phyloP scores from a whole-genome alignment of 2,113 vertebrate genomes.

The Scalopus aquaticus region DNA sequence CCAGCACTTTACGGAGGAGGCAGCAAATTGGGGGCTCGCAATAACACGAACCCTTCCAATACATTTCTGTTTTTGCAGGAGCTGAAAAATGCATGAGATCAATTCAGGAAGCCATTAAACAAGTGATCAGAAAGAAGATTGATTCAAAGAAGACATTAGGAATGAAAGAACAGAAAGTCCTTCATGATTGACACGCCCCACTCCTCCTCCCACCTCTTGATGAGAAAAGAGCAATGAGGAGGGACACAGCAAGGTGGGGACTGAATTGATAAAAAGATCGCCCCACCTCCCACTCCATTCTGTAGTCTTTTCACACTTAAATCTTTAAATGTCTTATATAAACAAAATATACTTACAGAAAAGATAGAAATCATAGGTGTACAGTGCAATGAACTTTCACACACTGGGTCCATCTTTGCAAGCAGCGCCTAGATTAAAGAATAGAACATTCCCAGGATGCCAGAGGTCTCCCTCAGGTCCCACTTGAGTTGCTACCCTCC shows the following conservation, averaged over 20 bases:
- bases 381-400: background rate
- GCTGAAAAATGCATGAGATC: conserved; percentile 9
- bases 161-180: background rate
- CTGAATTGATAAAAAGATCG: background rate
- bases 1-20: background rate
- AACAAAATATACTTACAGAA: background rate
- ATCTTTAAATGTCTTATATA: background rate
- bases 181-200: background rate
- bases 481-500: background rate
- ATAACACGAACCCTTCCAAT: background rate
- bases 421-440: background rate
- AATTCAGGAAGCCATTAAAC: conserved; percentile 38
- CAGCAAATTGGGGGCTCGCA: background rate
- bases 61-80: background rate
- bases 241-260: background rate
- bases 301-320: background rate
- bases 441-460: background rate
- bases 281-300: background rate
- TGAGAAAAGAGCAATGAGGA: background rate
- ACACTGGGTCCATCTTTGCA: background rate
- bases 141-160: background rate
- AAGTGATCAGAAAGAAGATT: background rate
- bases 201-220: background rate
- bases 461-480: background rate
- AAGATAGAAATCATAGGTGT: background rate